A percentile compares a stretch with the other conserved stretches of the same genome.
Evolutionary conservation across 2,113 vertebrate species (phyloP).

Genomic region (Camelus bactrianus): DNA sequence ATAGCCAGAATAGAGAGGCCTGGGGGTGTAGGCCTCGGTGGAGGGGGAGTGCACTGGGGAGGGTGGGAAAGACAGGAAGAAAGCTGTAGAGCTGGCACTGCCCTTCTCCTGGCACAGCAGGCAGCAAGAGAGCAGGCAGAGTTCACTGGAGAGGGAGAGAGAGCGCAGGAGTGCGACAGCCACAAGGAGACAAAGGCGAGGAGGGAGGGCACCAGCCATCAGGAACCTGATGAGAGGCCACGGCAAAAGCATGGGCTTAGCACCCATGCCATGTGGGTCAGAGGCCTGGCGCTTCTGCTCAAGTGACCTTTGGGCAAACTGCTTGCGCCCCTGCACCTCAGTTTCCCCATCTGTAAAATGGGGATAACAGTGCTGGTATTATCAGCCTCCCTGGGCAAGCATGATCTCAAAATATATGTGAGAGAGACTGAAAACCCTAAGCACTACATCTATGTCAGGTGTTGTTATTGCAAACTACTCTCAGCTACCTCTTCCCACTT

Average conservation of each 20-base stretch:
- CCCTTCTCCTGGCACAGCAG: conserved; percentile 26
- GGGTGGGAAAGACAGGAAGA: neutral
- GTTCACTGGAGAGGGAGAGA: conserved; percentile 12
- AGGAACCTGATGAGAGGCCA: neutral
- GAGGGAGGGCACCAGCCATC: neutral
- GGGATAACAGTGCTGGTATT: neutral
- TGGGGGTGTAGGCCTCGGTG: neutral
- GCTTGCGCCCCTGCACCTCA: neutral
- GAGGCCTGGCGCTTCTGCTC: neutral
- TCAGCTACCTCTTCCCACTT: conserved; percentile 17
- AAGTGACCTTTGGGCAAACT: neutral
- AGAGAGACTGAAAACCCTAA: conserved; percentile 19
- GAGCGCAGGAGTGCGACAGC: neutral
- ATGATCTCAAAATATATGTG: conserved; percentile 1
- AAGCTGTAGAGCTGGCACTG: conserved; percentile 20
- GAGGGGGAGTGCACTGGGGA: neutral
- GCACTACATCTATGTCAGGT: neutral
- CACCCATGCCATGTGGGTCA: neutral
- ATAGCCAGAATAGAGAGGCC: neutral
- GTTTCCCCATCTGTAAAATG: conserved; percentile 51
- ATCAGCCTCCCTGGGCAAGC: neutral
- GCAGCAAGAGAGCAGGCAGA: conserved; percentile 21
- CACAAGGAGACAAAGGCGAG: conserved; percentile 18
- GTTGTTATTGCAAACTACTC: conserved; percentile 36
- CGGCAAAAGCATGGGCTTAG: neutral